Base-by-base conservation (phyloP, 2,888 invertebrate genomes). In the Tetrapedia diversipes region DNA sequence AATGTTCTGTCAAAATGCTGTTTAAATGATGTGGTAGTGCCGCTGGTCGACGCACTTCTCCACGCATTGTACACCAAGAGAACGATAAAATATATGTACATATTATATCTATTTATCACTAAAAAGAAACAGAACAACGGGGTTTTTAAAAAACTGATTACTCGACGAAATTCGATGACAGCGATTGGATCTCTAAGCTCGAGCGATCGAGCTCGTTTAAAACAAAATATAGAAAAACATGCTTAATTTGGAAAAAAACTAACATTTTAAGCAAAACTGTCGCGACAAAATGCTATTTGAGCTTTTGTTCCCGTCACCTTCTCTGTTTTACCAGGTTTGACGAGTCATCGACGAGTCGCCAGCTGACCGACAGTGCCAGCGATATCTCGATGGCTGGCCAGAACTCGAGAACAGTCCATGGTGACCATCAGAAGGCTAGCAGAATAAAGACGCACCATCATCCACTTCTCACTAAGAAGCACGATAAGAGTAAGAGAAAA, bases 401-500 rank as follows among this genome's bases (percentile, higher is more conserved):
- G 73, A 85, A 73, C 81, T 63, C 84, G 75, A 89, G 86, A 86
- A 71, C 83, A 68, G 72, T 80, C 77, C 83, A 84, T 71, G 79
- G 72, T 73, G 89, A 89, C 60, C 84, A 87, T 80, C 84, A 83
- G 63, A 89, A 86, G 81, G 85, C 86, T 83, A 85, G 80, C 84
- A 83, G 89, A 83, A 81, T 86, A 86, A 89, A 89, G 86, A 86
- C 86, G 65, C 89, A 89, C 75, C 89, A 90, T 84, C 89, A 89
- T 86, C 87, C 87, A 69, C 87, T 84, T 70, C 81, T 86, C 82
- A 84, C 79, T 83, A 84, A 86, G 84, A 90, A 91, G 86, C 87
- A 89, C 84, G 91, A 91, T 86, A 91, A 90, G 85, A 88, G 79
- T 87, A 91, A 91, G 86, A 88, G 89, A 88, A 91, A 90, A 88